These are phyloP conservation scores for Capricornis sumatraensis DNA, from an alignment of 2,113 vertebrate species.

Conservation along the genomic window DNA sequence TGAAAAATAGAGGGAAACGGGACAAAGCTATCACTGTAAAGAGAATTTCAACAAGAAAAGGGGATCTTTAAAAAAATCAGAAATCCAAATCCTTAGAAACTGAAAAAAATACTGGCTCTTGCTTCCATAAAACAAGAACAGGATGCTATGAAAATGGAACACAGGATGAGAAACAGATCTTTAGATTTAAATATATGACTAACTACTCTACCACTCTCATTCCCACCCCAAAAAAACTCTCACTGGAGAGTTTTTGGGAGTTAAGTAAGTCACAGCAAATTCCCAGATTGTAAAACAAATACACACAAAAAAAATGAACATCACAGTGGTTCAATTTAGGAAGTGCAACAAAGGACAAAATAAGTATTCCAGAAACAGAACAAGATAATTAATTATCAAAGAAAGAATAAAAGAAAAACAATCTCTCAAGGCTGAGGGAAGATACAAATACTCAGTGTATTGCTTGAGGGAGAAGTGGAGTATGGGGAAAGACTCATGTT, in stretches of 20 bases:
- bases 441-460: background rate
- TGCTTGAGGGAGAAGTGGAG: background rate
- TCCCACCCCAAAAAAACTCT: background rate
- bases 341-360: background rate
- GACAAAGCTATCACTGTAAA: background rate
- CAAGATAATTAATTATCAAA: background rate
- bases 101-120: background rate
- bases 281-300: background rate
- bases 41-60: background rate
- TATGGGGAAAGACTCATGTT: background rate
- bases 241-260: background rate
- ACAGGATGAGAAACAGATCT: background rate
- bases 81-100: background rate
- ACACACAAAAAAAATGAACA: background rate
- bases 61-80: background rate
- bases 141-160: background rate
- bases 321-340: background rate
- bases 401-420: background rate
- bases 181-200: background rate
- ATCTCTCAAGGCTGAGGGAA: background rate
- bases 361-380: background rate
- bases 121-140: background rate
- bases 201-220: background rate
- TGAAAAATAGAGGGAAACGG: background rate
- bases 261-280: background rate